phyloP scores from a whole-genome alignment of 53 echinoderm and acorn worm genomes.

The Antedon mediterranea region DNA sequence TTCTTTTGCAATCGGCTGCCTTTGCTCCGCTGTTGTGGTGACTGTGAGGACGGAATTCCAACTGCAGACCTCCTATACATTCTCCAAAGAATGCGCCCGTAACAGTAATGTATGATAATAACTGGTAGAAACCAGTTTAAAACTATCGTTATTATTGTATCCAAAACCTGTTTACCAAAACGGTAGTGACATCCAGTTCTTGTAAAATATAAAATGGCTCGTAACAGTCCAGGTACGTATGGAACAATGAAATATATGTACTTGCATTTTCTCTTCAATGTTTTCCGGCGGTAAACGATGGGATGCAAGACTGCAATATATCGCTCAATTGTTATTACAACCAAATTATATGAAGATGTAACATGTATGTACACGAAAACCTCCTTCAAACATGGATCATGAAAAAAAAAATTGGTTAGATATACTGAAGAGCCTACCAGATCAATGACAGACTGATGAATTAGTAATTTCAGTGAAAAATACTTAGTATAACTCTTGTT shows the following conservation, averaged over 20 bases:
- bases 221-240: too few species aligned
- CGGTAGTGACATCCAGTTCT: too few species aligned
- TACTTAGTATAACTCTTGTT: background rate
- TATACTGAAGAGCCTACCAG: background rate
- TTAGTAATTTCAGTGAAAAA: background rate
- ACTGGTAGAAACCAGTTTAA: background rate
- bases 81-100: background rate
- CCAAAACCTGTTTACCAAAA: too few species aligned
- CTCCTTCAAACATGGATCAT: background rate
- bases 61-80: background rate
- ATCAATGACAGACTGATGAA: background rate
- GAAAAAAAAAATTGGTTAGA: background rate
- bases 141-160: background rate
- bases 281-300: background rate
- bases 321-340: background rate
- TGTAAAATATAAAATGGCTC: too few species aligned
- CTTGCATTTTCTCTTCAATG: background rate
- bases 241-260: background rate
- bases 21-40: background rate
- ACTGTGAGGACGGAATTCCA: background rate
- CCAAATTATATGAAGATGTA: background rate
- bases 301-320: background rate
- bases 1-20: background rate
- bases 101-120: background rate
- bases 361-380: background rate